Conservation (phyloP, 2,797 vertebrate genomes). For the Diglossa cyanea region DNA sequence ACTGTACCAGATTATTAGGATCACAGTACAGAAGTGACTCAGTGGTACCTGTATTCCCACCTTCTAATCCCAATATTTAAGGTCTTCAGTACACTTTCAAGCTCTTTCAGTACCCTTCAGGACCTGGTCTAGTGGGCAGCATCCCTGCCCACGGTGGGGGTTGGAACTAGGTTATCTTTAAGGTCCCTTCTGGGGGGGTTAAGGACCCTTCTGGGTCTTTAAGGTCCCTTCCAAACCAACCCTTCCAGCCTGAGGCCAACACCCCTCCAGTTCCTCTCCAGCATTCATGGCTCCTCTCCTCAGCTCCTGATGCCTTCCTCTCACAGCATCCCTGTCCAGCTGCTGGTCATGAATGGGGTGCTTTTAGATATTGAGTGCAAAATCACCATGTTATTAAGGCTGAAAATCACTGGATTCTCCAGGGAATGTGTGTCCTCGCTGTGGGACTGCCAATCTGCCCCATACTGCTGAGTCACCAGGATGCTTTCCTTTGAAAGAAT, state of each 20-base stretch:
- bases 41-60: accelerated
- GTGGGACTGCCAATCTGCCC: not conserved
- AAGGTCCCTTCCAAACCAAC: not conserved
- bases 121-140: not conserved
- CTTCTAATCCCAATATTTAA: not conserved
- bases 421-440: not conserved
- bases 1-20: accelerated
- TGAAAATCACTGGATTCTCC: not conserved
- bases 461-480: not conserved
- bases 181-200: not conserved
- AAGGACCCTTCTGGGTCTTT: not conserved
- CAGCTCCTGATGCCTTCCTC: not conserved
- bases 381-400: not conserved
- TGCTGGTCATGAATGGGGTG: accelerated
- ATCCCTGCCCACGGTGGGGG: too few species aligned
- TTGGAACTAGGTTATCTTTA: not conserved
- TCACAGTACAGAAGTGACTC: accelerated
- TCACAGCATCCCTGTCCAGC: not conserved
- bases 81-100: not conserved
- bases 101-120: not conserved
- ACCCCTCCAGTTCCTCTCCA: not conserved
- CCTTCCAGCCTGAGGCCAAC: not conserved
- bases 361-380: not conserved
- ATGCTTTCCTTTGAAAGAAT: not conserved
- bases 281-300: not conserved